These are phyloP conservation scores for Vulpes vulpes DNA, from an alignment of 2,113 vertebrate species.

Conservation along the genomic window DNA sequence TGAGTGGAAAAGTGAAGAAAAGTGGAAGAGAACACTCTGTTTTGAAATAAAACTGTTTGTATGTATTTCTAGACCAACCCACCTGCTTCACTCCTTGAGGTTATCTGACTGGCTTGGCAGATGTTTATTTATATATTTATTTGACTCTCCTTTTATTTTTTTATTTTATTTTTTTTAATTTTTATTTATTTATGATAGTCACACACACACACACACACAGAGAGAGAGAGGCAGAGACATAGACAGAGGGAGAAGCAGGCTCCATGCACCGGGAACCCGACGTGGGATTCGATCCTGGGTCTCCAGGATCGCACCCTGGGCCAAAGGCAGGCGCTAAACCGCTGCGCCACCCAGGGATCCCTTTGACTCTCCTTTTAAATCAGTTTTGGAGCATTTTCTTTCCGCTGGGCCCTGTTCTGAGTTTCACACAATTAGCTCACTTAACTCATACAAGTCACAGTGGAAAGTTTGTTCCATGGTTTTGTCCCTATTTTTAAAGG, in stretches of 20 bases:
- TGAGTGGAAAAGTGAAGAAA: background rate
- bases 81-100: background rate
- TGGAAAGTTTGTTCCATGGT: background rate
- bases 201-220: too few species aligned
- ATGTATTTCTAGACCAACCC: background rate
- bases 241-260: too few species aligned
- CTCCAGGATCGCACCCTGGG: too few species aligned
- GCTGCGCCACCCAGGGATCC: too few species aligned
- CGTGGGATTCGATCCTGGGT: too few species aligned
- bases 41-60: background rate
- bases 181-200: too few species aligned
- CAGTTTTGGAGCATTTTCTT: conserved; percentile 28
- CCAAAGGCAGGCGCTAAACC: too few species aligned
- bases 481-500: conserved; percentile 33
- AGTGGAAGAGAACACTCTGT: background rate
- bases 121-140: background rate
- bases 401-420: background rate
- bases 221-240: too few species aligned
- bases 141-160: background rate
- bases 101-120: background rate
- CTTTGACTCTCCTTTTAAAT: background rate
- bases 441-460: background rate
- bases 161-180: too few species aligned
- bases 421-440: background rate
- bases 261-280: too few species aligned